Percentiles rank a stretch among this genome's conserved stretches.
Evolutionary conservation across 2,888 invertebrate species (phyloP).

Genomic region (Drosophila putrida): DNA sequence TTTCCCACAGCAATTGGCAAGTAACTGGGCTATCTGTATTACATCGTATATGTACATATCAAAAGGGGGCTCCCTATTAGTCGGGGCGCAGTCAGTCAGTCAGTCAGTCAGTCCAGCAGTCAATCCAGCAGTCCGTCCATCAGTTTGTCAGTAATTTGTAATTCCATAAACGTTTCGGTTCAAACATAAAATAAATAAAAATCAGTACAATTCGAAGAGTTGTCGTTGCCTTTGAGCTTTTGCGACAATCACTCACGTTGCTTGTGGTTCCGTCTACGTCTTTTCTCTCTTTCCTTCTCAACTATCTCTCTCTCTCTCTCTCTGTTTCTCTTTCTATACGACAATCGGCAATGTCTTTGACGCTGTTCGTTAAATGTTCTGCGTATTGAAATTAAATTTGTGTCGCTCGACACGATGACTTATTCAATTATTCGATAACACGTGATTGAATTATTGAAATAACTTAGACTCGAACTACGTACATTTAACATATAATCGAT

Average conservation of each 20-base stretch:
- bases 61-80: conserved; percentile 38
- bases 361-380: conserved; percentile 66
- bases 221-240: conserved; percentile 78
- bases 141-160: conserved; percentile 51
- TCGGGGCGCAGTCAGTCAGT: conserved; percentile 62
- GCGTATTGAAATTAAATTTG: conserved; percentile 80
- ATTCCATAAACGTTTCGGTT: conserved; percentile 81
- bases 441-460: conserved; percentile 80
- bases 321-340: neutral
- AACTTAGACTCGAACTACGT: conserved; percentile 16
- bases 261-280: conserved; percentile 31
- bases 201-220: conserved; percentile 80
- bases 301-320: neutral
- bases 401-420: conserved; percentile 79
- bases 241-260: conserved; percentile 80
- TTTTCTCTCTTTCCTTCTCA: neutral
- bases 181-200: conserved; percentile 83
- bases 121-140: conserved; percentile 7
- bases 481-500: conserved; percentile 3
- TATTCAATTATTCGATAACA: conserved; percentile 80
- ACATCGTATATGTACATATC: neutral
- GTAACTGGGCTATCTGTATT: conserved; percentile 48
- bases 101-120: conserved; percentile 36
- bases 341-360: conserved; percentile 73
- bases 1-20: conserved; percentile 74